These are phyloP conservation scores for Zygogramma bicolorata DNA, from an alignment of 2,888 invertebrate genomes.

Conservation along the genomic window DNA sequence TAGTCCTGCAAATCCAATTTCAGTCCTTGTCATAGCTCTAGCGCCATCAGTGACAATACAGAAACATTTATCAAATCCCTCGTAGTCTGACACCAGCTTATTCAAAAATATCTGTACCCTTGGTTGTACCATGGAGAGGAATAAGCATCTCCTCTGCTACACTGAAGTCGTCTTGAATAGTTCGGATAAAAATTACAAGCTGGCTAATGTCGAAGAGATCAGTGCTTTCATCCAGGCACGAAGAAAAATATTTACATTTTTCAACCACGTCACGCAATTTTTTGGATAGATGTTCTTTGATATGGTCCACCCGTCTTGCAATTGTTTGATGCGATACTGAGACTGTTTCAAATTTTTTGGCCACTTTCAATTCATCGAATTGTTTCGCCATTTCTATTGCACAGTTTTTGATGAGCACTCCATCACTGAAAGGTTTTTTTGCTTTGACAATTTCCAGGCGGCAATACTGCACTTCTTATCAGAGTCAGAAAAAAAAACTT, in stretches of 20 bases:
- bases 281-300: constrained; percentile 14
- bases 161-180: neutral
- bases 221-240: neutral
- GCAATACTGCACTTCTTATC: constrained; percentile 18
- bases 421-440: constrained; percentile 23
- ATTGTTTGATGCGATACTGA: constrained; percentile 28
- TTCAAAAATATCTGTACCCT: constrained; percentile 37
- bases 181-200: constrained; percentile 7
- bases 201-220: constrained; percentile 12
- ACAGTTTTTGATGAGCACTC: constrained; percentile 18
- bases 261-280: neutral
- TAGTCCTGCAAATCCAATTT: constrained; percentile 7
- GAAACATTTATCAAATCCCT: constrained; percentile 12
- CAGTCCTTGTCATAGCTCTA: neutral
- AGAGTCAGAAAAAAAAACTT: neutral
- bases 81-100: constrained; percentile 1
- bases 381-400: constrained; percentile 28
- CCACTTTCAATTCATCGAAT: constrained; percentile 24
- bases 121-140: constrained; percentile 44
- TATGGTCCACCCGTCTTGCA: constrained; percentile 11
- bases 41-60: neutral
- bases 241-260: neutral
- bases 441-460: constrained; percentile 21
- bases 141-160: neutral
- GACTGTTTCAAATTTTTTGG: constrained; percentile 20